Conservation (phyloP, 2,113 vertebrate species). For the Camelus bactrianus region DNA sequence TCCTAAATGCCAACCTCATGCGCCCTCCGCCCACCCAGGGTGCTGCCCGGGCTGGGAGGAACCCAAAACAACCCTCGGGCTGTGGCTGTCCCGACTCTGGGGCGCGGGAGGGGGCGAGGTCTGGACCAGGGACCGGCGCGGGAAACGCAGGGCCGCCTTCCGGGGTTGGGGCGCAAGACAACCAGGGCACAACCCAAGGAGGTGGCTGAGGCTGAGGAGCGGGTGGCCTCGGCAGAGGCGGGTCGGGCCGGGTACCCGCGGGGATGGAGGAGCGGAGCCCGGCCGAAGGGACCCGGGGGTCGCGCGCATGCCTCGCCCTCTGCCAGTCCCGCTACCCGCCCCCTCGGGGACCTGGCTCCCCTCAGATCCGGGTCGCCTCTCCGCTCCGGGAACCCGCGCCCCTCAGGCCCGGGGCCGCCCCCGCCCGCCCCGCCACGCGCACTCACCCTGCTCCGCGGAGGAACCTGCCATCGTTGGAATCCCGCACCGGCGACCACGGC, state of each 20-base stretch:
- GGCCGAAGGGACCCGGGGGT: too few relatives aligned
- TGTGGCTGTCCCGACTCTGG: neutral
- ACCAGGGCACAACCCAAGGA: neutral
- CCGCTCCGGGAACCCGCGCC: neutral
- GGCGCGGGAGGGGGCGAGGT: neutral
- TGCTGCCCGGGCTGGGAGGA: neutral
- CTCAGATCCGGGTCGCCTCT: neutral
- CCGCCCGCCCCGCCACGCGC: neutral
- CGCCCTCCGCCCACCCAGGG: neutral
- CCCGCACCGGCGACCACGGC: fast-evolving
- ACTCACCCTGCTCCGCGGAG: constrained; percentile 62
- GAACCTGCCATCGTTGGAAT: constrained; percentile 69
- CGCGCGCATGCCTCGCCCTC: neutral
- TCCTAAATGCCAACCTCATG: neutral
- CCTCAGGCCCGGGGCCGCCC: neutral
- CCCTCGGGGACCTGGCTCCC: neutral
- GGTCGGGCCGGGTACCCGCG: too few relatives aligned
- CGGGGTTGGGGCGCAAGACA: fast-evolving
- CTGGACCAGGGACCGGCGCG: neutral
- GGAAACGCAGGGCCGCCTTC: neutral
- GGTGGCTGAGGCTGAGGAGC: neutral
- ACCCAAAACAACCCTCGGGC: neutral
- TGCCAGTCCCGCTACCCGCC: neutral
- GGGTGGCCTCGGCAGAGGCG: too few relatives aligned
- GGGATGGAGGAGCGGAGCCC: neutral